Percentiles rank a stretch among this genome's conserved stretches.
Conservation (phyloP, 1,140 invertebrate species). For the Palaemon carinicauda region DNA sequence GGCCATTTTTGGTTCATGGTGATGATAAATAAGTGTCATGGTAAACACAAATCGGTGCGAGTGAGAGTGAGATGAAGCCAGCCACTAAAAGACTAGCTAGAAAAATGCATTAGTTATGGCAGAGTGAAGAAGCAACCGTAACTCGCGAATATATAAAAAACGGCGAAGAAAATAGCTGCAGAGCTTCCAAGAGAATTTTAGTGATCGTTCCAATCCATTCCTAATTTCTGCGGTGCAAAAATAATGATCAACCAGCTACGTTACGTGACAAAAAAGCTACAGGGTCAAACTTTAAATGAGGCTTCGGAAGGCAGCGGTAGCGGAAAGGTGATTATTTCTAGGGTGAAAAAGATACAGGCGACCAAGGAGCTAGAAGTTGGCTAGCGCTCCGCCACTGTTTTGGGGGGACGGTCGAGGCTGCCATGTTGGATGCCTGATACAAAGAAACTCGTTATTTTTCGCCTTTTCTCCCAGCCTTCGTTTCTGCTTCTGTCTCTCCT, state of each 20-base stretch:
- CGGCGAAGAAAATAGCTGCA: conserved; percentile 22
- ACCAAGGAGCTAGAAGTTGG: neutral
- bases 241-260: conserved; percentile 59
- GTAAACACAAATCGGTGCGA: conserved; percentile 51
- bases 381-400: conserved; percentile 4
- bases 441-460: conserved; percentile 48
- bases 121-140: conserved; percentile 35
- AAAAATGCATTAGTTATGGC: conserved; percentile 49
- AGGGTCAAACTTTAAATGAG: conserved; percentile 58
- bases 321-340: conserved; percentile 53
- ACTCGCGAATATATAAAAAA: conserved; percentile 26
- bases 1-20: conserved; percentile 60
- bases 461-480: neutral
- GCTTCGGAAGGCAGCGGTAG: conserved; percentile 51
- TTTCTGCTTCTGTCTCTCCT: neutral
- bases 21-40: conserved; percentile 53
- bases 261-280: conserved; percentile 58
- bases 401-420: conserved; percentile 22
- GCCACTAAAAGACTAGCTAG: conserved; percentile 20
- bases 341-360: neutral
- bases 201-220: conserved; percentile 44
- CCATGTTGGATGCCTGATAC: conserved; percentile 50
- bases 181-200: conserved; percentile 43
- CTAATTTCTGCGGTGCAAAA: conserved; percentile 45
- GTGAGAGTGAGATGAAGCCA: conserved; percentile 45